Evolutionary conservation across 1,140 invertebrate genomes (phyloP), one percentile per base, ranked within the genome.

Genomic region (Solenopsis fugax): DNA sequence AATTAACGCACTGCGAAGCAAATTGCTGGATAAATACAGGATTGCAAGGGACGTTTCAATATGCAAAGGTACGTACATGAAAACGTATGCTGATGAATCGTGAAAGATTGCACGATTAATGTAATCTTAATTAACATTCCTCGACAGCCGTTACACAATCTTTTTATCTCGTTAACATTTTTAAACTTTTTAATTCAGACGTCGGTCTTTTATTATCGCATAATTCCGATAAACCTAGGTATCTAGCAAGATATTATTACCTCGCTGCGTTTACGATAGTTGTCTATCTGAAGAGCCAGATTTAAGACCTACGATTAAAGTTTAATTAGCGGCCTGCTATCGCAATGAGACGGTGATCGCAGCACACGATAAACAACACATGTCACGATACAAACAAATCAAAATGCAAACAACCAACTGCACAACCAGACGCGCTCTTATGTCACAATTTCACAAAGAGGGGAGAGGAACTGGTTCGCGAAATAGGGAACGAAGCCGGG

Each of bases 261-360:
- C 54, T 69, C 34, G 10, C 16, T 1, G 5, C 3, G 9, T 56
- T 56, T n/a, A 24, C 12, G 34, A 75, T 10, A 62, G 24, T 65
- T 34, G 24, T 24, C 12, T 77, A 80, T 54, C 16, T 71, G 21
- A 58, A 69, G 41, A 65, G 18, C n/a, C 24, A 65, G 50, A 69
- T 75, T 56, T 45, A 52, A 69, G 29, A 45, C 5, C 24, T n/a
- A 29, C 13, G 13, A 67, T 67, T 67, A 52, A 54, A 67, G 4
- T 21, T 34, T 69, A 50, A 69, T 81, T 54, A 64, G 3, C 9
- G 10, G 16, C 54, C 16, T 41, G 1, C 52, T 80, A 45, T 81
- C 52, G 12, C 48, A 65, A 48, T 12, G 37, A 60, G 4, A 24
- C 41, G 41, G 16, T n/a, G 29, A 77, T 77, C 21, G 52, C 29